Conservation (phyloP, 2,888 invertebrate genomes). For the Drosophila algonquin region DNA sequence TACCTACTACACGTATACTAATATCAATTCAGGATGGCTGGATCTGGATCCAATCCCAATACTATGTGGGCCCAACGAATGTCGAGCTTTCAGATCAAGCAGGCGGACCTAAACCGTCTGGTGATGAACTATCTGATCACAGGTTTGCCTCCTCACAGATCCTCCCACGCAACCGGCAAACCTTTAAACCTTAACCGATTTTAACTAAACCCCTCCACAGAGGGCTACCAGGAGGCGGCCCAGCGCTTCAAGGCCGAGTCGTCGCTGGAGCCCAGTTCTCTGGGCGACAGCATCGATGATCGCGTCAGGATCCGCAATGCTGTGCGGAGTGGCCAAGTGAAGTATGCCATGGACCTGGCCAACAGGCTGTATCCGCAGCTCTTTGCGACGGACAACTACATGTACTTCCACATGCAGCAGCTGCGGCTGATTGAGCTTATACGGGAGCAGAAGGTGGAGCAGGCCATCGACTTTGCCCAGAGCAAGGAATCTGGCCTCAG, state of each 20-base stretch:
- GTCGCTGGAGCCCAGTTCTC: conserved; percentile 16
- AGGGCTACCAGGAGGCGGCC: conserved; percentile 62
- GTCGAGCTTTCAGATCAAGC: conserved; percentile 61
- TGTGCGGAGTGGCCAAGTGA: conserved; percentile 48
- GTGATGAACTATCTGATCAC: conserved; percentile 62
- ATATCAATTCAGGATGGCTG: conserved; percentile 21
- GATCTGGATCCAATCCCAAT: conserved; percentile 15
- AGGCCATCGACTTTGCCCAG: conserved; percentile 23
- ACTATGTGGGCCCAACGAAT: conserved; percentile 58
- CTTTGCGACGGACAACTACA: conserved; percentile 66
- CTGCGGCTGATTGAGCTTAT: conserved; percentile 61
- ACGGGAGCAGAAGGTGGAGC: conserved; percentile 40
- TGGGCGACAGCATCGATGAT: conserved; percentile 35
- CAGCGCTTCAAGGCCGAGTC: conserved; percentile 50
- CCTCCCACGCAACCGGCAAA: no score
- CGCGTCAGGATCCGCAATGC: conserved; percentile 47
- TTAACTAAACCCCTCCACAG: conserved; percentile 16
- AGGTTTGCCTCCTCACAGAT: conserved; percentile 31
- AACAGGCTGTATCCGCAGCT: conserved; percentile 51
- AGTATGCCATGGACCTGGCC: conserved; percentile 65
- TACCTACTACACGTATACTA: conserved; percentile 20
- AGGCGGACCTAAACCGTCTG: conserved; percentile 59
- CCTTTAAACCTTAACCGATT: not conserved
- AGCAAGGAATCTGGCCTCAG: conserved; percentile 5
- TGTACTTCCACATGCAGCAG: conserved; percentile 70